These are phyloP conservation scores for Iguana delicatissima DNA, from an alignment of 2,797 vertebrate genomes.

Conservation along the genomic window DNA sequence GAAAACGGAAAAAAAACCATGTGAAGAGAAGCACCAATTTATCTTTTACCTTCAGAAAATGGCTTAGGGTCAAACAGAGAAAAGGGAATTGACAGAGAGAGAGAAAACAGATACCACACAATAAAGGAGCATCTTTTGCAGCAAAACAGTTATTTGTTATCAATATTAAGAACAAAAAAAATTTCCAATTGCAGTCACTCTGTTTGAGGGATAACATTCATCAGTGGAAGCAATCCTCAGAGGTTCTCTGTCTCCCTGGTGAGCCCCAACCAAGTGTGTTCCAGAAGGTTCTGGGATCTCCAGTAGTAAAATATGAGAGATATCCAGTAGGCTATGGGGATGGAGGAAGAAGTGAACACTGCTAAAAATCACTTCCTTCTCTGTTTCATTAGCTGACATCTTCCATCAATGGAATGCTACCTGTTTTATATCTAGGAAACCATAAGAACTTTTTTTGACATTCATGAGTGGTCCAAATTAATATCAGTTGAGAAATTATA, in stretches of 20 bases:
- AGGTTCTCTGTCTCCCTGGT: background rate
- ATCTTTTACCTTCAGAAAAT: constrained; percentile 19
- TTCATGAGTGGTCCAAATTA: constrained; percentile 37
- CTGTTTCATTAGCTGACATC: background rate
- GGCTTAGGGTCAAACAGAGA: too few species aligned
- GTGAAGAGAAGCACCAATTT: background rate
- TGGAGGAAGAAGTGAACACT: background rate
- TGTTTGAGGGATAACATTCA: background rate
- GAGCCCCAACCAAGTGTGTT: background rate
- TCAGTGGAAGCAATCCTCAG: background rate
- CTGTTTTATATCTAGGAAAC: too few species aligned
- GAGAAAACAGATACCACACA: background rate
- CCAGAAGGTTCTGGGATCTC: background rate
- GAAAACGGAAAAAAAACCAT: background rate
- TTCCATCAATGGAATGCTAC: too few species aligned
- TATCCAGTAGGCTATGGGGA: background rate
- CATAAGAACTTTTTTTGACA: background rate
- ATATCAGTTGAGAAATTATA: constrained; percentile 64
- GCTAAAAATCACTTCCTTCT: background rate
- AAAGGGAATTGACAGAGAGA: too few species aligned
- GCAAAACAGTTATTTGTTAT: constrained; percentile 28
- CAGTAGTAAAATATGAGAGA: background rate
- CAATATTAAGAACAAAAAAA: background rate
- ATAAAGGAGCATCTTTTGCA: constrained; percentile 9
- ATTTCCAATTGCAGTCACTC: background rate